Base-by-base conservation (phyloP, 2,113 vertebrate genomes). In the Coptodon rendalli region DNA sequence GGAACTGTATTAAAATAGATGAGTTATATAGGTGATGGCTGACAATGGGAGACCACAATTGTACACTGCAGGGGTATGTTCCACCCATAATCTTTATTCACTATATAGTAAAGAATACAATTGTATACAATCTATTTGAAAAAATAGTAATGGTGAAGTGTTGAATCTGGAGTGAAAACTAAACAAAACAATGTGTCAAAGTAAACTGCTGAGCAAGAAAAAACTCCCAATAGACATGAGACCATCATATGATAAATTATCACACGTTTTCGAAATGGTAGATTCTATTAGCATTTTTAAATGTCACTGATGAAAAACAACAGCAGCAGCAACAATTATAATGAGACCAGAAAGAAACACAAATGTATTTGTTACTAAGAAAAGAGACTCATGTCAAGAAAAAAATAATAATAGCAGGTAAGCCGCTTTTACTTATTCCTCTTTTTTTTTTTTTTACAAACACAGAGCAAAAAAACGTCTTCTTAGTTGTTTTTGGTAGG, bases 241-340 rank as follows among this genome's bases (percentile, higher is more conserved):
- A 56, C 66, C 92, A 90, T 93, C 84, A 93, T 82, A 80, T 82
- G 59, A 87, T 87, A 84, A 91, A 93, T 94, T 90, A 90, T 88
- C 86, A 87, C 83, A 88, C 84, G 79, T 85, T 93, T 86, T 54
- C 59, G 53, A 83, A 61, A 38, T 43, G 36, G 24, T 85, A 80
- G 56, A 88, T 80, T 92, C 73, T 66, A 87, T 88, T 95, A 93
- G 92, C 93, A 93, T 95, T 96, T 95, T 81, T 89, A 94, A 95
- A 95, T 94, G 91, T 92, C 94, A 94, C 84, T 79, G 79, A 88
- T 85, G 88, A 83, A 89, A 91, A 93, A 91, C 83, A 93, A 89
- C 86, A 81, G 83, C 81, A 80, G 40, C 82, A 87, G 71, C 79
- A 85, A 34, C 85, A 89, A 89, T 80, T 91, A 82, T 90, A 91